phyloP scores from a whole-genome alignment of 2,888 invertebrate genomes.

The Pyrrhia umbra region DNA sequence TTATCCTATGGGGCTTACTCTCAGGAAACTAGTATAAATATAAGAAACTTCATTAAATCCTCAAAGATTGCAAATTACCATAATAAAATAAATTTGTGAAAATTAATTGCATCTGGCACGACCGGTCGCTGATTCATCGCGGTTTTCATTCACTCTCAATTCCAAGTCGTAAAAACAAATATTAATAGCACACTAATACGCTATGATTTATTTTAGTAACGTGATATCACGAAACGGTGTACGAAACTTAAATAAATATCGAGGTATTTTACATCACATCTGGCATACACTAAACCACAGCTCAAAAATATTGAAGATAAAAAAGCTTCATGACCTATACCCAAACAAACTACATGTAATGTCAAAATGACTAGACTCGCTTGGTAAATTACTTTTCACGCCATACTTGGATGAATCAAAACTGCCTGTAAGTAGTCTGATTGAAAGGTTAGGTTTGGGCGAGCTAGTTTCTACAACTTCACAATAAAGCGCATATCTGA shows the following conservation, averaged over 20 bases:
- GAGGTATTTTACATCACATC: constrained; percentile 14
- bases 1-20: no score
- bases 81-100: constrained; percentile 1
- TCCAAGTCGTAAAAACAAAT: constrained; percentile 25
- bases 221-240: constrained; percentile 10
- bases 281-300: background rate
- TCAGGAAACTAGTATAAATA: no score
- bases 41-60: no score
- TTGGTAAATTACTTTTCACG: no score
- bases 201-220: constrained; percentile 31
- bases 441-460: no score
- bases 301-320: background rate
- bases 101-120: constrained; percentile 17
- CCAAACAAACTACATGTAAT: background rate
- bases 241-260: constrained; percentile 18
- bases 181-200: constrained; percentile 14
- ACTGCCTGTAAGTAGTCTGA: no score
- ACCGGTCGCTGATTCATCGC: constrained; percentile 17
- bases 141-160: constrained; percentile 12
- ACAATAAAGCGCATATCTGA: no score
- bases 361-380: no score
- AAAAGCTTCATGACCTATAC: background rate
- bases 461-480: no score
- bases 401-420: no score
- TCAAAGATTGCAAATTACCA: no score